A percentile compares a stretch with the other conserved stretches of the same genome.
Conservation (phyloP, 1,140 invertebrate genomes). For the Trichonephila inaurata region DNA sequence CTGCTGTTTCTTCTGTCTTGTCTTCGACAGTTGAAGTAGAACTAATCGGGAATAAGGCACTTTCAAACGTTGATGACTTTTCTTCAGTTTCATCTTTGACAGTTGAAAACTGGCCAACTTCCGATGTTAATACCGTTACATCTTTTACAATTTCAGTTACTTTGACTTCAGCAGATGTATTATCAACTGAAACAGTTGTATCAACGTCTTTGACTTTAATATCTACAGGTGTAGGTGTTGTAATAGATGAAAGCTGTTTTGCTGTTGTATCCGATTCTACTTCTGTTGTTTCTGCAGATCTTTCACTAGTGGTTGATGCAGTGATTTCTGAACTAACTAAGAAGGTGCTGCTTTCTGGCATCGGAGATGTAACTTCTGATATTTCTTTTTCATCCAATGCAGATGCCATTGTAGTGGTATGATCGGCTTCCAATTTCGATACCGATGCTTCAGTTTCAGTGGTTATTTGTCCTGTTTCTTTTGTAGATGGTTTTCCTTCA, state of each 20-base stretch:
- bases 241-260: not conserved
- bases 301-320: not conserved
- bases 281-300: not conserved
- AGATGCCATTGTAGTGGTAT: not conserved
- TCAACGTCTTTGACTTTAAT: not conserved
- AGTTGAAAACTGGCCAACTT: not conserved
- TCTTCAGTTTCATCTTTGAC: not conserved
- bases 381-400: not conserved
- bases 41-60: not conserved
- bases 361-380: not conserved
- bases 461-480: too few species aligned
- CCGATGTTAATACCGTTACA: slow-evolving; percentile 29
- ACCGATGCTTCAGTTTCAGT: not conserved
- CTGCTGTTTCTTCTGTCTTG: not conserved
- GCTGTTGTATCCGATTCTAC: not conserved
- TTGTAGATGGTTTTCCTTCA: too few species aligned
- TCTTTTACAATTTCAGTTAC: not conserved
- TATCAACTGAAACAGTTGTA: not conserved
- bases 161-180: not conserved
- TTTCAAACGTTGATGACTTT: not conserved
- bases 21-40: not conserved
- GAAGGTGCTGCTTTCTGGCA: not conserved
- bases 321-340: not conserved
- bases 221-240: not conserved
- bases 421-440: not conserved